phyloP scores from a whole-genome alignment of 2,797 vertebrate species.

The Kryptopterus vitreolus region DNA sequence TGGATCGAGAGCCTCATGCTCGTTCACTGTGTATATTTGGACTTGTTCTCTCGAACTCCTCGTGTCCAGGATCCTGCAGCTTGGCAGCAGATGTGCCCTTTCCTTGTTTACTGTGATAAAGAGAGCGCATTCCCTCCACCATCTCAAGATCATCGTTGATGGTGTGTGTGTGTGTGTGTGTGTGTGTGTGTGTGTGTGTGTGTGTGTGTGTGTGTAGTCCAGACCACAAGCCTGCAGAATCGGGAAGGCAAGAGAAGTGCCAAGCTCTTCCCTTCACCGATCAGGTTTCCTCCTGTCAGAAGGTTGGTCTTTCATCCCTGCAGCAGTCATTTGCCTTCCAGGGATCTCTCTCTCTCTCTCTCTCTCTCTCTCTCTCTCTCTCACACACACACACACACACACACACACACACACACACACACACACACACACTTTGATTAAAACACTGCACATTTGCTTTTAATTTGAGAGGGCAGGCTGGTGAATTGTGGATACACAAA shows the following conservation, averaged over 20 bases:
- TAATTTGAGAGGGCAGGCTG: slow-evolving; percentile 51
- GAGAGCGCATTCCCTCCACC: slow-evolving; percentile 80
- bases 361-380: neutral
- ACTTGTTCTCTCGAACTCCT: slow-evolving; percentile 6
- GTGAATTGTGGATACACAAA: slow-evolving; percentile 44
- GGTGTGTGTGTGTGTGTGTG: neutral
- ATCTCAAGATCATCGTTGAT: slow-evolving; percentile 60
- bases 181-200: slow-evolving; percentile 14
- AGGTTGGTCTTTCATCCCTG: slow-evolving; percentile 66
- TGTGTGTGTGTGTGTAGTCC: slow-evolving; percentile 72
- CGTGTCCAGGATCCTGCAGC: slow-evolving; percentile 67
- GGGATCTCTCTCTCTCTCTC: slow-evolving; percentile 44
- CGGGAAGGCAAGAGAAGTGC: slow-evolving; percentile 75
- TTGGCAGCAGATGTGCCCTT: slow-evolving; percentile 88
- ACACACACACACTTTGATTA: slow-evolving; percentile 54
- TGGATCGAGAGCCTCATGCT: slow-evolving; percentile 51
- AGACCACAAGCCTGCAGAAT: slow-evolving; percentile 78
- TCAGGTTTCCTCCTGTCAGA: slow-evolving; percentile 81
- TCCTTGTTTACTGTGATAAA: slow-evolving; percentile 89
- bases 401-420: neutral
- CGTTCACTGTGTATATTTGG: slow-evolving; percentile 11
- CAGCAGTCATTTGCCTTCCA: slow-evolving; percentile 55
- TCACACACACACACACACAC: neutral
- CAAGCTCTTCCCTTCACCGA: slow-evolving; percentile 78
- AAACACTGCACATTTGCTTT: slow-evolving; percentile 52